phyloP scores from a whole-genome alignment of 2,797 vertebrate genomes.

The Manis crassicaudata region DNA sequence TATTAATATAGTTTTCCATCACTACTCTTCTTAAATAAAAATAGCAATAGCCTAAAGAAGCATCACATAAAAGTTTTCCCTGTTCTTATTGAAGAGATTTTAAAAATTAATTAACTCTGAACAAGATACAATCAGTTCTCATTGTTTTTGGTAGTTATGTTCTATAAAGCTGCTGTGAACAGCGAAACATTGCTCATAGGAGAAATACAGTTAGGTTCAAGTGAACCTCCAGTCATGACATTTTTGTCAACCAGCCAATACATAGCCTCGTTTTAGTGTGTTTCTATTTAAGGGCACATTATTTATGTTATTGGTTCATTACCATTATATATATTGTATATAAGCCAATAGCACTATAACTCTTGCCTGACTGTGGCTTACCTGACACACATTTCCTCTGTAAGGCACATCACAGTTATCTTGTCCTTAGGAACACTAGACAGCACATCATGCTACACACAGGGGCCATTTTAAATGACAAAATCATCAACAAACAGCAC shows the following conservation, averaged over 20 bases:
- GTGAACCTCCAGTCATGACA: background rate
- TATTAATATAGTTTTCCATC: background rate
- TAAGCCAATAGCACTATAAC: background rate
- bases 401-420: background rate
- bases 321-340: background rate
- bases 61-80: background rate
- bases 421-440: background rate
- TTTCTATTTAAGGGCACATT: background rate
- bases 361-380: background rate
- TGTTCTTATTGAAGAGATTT: background rate
- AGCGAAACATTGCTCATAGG: background rate
- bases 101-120: background rate
- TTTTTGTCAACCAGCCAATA: background rate
- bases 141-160: background rate
- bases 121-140: background rate
- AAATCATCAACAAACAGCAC: background rate
- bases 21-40: background rate
- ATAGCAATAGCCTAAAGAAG: background rate
- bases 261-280: background rate
- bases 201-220: background rate
- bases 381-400: background rate
- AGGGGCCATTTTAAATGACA: background rate
- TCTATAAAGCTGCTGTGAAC: background rate
- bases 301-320: background rate
- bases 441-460: background rate